phyloP scores from a whole-genome alignment of 2,113 vertebrate species.

The Istiophorus platypterus region DNA sequence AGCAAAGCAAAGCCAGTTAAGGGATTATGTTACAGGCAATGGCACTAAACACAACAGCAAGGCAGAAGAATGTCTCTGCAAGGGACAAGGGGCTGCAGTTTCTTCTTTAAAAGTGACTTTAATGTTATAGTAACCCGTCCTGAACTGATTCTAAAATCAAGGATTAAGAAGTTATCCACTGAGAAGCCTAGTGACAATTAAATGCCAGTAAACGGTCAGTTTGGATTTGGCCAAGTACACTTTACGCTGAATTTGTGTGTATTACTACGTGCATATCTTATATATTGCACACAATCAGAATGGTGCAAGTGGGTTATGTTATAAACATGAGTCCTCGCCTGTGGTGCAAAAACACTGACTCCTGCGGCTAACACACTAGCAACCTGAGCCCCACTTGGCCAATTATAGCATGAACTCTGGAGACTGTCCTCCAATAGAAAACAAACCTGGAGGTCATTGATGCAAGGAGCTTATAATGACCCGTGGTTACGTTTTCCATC shows the following conservation, averaged over 20 bases:
- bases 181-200: background rate
- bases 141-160: background rate
- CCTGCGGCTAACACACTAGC: constrained; percentile 18
- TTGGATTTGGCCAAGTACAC: background rate
- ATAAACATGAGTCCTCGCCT: constrained; percentile 31
- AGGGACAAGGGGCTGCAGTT: constrained; percentile 32
- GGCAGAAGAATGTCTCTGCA: constrained; percentile 8
- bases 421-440: no score
- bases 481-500: no score
- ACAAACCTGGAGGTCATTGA: no score
- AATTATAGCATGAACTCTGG: constrained; percentile 36
- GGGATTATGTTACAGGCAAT: constrained; percentile 60
- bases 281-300: background rate
- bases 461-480: background rate
- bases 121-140: background rate
- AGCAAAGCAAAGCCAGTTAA: constrained; percentile 68
- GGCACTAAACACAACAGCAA: constrained; percentile 33
- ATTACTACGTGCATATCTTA: background rate
- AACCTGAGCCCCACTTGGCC: constrained; percentile 49
- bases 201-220: background rate
- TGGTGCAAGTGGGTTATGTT: constrained; percentile 22
- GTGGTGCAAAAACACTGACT: constrained; percentile 26
- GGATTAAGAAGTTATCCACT: constrained; percentile 2
- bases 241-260: background rate
- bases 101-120: constrained; percentile 4